Base-by-base conservation (phyloP, 2,888 invertebrate species). In the Prenolepis imparis region DNA sequence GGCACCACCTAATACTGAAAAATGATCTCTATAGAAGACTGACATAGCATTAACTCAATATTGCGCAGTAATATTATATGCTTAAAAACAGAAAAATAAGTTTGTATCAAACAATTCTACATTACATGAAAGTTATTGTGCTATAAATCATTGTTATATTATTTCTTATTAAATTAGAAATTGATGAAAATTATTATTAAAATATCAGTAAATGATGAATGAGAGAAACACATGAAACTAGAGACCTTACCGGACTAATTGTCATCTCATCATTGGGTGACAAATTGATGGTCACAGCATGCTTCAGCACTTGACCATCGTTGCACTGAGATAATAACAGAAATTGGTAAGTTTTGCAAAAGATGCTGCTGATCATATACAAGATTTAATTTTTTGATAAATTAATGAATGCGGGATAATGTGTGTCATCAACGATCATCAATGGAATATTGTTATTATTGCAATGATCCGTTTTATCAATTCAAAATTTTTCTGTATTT, bases 201-300 rank as follows among this genome's bases (percentile, higher is more conserved):
- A 61, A 3, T 52, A 36, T 8, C 1, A 24, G 24, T 36, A 36
- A 15, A 32, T 36, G 21, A 5, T 15, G 9, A 5, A 21, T 52
- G 36, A 70, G 15, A 55, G 57, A 68, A 6, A 21, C 5, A 41
- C 1, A 15, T 44, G 18, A 32, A 21, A 24, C 9, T 15, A 24
- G 48, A 32, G 48, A 59, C 73, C 89, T 88, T 90, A 93, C 93
- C 88, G 92, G 92, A 59, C 88, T 93, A 83, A 93, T 89, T n/a
- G 91, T 92, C 89, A 92, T 91, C 83, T 92, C 90, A 84, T 88
- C 89, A 12, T 89, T 83, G 2, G 88, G 39, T 12, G 87, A 87
- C 18, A 92, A 5, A 83, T 89, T 85, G 80, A 93, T 91, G 70
- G 86, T 92, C n/a, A 88, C 88, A 48, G 92, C 92, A 44, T 91